Evolutionary conservation across 53 echinoderm and acorn worm genomes (phyloP).

Genomic region (Astropecten irregularis): DNA sequence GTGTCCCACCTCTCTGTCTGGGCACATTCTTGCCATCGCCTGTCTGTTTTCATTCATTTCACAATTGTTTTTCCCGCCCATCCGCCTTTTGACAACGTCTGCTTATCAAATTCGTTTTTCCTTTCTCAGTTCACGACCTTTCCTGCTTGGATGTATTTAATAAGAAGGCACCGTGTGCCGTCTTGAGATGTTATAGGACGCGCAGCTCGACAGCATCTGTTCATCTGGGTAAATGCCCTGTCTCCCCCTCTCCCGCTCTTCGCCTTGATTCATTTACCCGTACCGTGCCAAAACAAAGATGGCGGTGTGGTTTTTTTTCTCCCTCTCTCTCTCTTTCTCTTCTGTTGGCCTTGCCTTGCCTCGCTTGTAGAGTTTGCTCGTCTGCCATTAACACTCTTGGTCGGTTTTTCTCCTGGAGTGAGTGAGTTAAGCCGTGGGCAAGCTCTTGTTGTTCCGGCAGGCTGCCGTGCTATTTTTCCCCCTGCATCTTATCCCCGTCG

Average conservation of each 20-base stretch:
- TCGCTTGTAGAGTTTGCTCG: constrained; percentile 12
- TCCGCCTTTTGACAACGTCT: neutral
- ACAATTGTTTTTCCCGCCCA: neutral
- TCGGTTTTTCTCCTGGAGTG: constrained; percentile 24
- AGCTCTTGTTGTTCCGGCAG: constrained; percentile 56
- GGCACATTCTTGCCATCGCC: neutral
- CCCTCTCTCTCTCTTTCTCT: too few relatives aligned
- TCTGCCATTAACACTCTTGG: constrained; percentile 36
- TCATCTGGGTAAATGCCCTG: constrained; percentile 51
- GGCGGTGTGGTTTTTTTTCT: constrained; percentile 1
- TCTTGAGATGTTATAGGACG: neutral
- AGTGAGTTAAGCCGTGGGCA: constrained; percentile 40
- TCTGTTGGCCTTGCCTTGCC: neutral
- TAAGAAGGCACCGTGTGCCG: neutral
- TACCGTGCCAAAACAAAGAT: constrained; percentile 53
- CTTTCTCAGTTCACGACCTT: constrained; percentile 23
- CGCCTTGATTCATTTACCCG: constrained; percentile 48
- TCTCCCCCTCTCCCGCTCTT: neutral
- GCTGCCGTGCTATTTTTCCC: constrained; percentile 28
- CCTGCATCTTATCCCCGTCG: neutral
- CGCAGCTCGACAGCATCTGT: constrained; percentile 14
- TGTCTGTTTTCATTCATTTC: neutral
- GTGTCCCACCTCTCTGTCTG: neutral
- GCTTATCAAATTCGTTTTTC: neutral
- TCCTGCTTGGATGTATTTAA: neutral